A percentile compares a stretch with the other conserved stretches of the same genome.
These are phyloP conservation scores for Pachycephala philippinensis DNA, from an alignment of 2,113 vertebrate species.

Conservation along the genomic window DNA sequence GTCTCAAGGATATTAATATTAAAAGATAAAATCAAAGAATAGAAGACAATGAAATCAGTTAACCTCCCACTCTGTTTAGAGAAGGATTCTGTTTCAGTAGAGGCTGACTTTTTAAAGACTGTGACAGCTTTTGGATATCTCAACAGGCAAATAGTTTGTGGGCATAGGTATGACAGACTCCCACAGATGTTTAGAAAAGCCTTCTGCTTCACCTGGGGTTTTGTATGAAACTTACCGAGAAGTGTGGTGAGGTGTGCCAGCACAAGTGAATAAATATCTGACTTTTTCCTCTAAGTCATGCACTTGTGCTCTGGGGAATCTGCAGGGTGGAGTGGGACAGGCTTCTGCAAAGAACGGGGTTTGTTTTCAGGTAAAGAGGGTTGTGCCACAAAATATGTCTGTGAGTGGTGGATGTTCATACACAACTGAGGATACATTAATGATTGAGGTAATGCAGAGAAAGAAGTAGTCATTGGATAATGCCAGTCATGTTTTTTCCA, in stretches of 20 bases:
- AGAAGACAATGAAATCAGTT: conserved; percentile 55
- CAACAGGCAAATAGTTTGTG: conserved; percentile 35
- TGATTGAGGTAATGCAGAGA: neutral
- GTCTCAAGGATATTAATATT: conserved; percentile 89
- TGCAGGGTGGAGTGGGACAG: neutral
- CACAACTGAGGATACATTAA: neutral
- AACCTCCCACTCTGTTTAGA: conserved; percentile 71
- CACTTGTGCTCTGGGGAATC: neutral
- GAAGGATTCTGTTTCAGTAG: conserved; percentile 67
- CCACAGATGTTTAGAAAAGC: conserved; percentile 40
- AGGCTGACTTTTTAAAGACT: conserved; percentile 32
- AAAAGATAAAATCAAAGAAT: conserved; percentile 85
- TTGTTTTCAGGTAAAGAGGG: neutral
- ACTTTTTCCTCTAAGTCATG: neutral
- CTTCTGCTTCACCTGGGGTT: conserved; percentile 51
- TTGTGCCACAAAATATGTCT: neutral
- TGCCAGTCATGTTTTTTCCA: neutral
- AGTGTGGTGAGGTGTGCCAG: conserved; percentile 25
- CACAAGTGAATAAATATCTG: neutral
- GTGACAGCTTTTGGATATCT: conserved; percentile 53
- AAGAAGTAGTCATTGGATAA: neutral
- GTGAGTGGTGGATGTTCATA: neutral
- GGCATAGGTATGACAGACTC: conserved; percentile 2
- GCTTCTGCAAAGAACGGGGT: neutral
- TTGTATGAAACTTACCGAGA: neutral